Conservation (phyloP, 2,113 vertebrate genomes). For the Siniperca knerii region DNA sequence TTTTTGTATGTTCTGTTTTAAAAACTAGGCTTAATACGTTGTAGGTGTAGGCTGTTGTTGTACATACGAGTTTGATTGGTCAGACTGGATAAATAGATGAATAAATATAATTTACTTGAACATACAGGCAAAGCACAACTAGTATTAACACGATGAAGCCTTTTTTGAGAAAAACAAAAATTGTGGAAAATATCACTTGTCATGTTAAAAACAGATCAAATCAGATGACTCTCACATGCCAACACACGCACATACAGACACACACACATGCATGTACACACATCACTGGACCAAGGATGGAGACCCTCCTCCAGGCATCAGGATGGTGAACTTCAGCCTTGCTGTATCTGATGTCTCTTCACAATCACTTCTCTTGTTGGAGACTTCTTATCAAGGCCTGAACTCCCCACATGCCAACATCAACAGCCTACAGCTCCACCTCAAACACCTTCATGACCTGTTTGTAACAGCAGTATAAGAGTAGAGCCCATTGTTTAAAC, state of each 20-base stretch:
- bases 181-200: slow-evolving; percentile 8
- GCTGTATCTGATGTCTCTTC: slow-evolving; percentile 34
- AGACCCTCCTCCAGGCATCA: slow-evolving; percentile 26
- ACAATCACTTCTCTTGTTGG: slow-evolving; percentile 60
- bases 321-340: slow-evolving; percentile 7
- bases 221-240: slow-evolving; percentile 66
- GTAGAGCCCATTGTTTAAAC: slow-evolving; percentile 49
- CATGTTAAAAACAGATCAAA: slow-evolving; percentile 3
- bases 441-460: slow-evolving; percentile 56
- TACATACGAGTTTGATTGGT: not conserved
- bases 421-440: slow-evolving; percentile 26
- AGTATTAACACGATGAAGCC: not conserved
- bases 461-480: slow-evolving; percentile 27
- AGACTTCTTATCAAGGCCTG: not conserved
- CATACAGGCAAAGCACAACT: not conserved
- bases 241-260: slow-evolving; percentile 8
- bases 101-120: not conserved
- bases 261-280: not conserved
- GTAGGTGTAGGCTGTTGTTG: not conserved
- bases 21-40: not conserved
- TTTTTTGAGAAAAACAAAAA: not conserved
- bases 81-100: not conserved
- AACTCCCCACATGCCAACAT: slow-evolving; percentile 16
- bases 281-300: slow-evolving; percentile 8
- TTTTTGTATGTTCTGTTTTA: not conserved